Percentiles rank a stretch among this genome's conserved stretches.
Evolutionary conservation across 2,113 vertebrate species (phyloP).

Genomic region (Reinhardtius hippoglossoides): DNA sequence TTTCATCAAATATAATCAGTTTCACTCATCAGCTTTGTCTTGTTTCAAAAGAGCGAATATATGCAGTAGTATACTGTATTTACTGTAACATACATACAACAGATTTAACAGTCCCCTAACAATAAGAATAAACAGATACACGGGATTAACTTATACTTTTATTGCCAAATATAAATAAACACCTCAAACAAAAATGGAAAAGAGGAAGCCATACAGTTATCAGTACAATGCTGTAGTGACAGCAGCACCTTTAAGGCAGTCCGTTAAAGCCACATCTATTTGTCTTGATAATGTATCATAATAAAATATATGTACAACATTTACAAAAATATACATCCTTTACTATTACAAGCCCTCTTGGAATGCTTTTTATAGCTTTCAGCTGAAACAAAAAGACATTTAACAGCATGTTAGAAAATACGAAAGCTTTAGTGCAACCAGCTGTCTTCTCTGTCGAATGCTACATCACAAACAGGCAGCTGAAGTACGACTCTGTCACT

Average conservation of each 20-base stretch:
- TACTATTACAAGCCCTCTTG: slow-evolving; percentile 49
- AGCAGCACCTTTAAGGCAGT: slow-evolving; percentile 40
- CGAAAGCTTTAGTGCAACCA: slow-evolving; percentile 20
- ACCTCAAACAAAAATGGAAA: slow-evolving; percentile 66
- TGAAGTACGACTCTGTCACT: slow-evolving; percentile 15
- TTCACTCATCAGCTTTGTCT: too few species aligned
- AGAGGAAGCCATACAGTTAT: slow-evolving; percentile 49
- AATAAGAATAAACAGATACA: not conserved
- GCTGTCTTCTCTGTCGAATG: slow-evolving; percentile 44
- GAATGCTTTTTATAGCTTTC: slow-evolving; percentile 68
- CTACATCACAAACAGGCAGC: slow-evolving; percentile 60
- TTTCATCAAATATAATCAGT: too few species aligned
- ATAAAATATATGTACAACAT: slow-evolving; percentile 60
- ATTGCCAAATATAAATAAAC: slow-evolving; percentile 78
- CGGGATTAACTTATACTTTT: slow-evolving; percentile 27
- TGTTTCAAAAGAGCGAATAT: too few species aligned
- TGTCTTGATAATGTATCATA: slow-evolving; percentile 18
- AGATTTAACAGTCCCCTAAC: not conserved
- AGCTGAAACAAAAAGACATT: slow-evolving; percentile 32
- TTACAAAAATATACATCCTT: slow-evolving; percentile 57
- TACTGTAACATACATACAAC: not conserved
- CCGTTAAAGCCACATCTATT: slow-evolving; percentile 37
- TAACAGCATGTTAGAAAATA: slow-evolving; percentile 49
- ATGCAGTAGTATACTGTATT: not conserved
- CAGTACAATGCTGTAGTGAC: slow-evolving; percentile 21